Percentiles rank a stretch among this genome's conserved stretches.
phyloP scores from a whole-genome alignment of 2,797 vertebrate genomes.

The Scarus forsteni region DNA sequence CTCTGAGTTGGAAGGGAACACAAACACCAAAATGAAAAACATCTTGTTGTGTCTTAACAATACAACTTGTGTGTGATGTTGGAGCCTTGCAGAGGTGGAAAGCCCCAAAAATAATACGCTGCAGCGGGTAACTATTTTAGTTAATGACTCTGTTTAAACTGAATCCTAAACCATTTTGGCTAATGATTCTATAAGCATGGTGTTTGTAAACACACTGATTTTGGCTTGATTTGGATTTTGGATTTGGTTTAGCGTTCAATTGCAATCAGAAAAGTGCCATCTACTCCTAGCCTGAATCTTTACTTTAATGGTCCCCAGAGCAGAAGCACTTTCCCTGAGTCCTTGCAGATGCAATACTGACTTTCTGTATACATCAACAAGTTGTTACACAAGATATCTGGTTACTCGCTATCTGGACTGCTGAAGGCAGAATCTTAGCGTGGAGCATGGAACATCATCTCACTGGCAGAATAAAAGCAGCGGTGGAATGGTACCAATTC shows the following conservation, averaged over 20 bases:
- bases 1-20: conserved; percentile 14
- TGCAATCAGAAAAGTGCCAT: neutral
- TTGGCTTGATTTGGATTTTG: conserved; percentile 7
- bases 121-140: conserved; percentile 9
- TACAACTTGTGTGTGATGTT: conserved; percentile 49
- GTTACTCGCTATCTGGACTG: too few species aligned
- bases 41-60: conserved; percentile 57
- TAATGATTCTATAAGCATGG: neutral
- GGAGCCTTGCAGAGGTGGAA: conserved; percentile 48
- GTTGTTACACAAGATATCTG: too few species aligned
- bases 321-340: conserved; percentile 11
- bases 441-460: too few species aligned
- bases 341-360: neutral
- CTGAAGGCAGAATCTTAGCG: too few species aligned
- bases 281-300: neutral
- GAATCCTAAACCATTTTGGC: conserved; percentile 12
- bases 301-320: neutral
- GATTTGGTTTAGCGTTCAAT: conserved; percentile 7
- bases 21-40: conserved; percentile 41
- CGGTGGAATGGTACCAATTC: too few species aligned
- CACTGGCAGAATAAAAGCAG: too few species aligned
- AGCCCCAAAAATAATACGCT: conserved; percentile 49
- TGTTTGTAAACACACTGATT: conserved; percentile 8
- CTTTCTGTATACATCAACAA: too few species aligned
- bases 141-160: conserved; percentile 24